Base-by-base conservation (phyloP, 2,113 vertebrate species). In the Bufo gargarizans region DNA sequence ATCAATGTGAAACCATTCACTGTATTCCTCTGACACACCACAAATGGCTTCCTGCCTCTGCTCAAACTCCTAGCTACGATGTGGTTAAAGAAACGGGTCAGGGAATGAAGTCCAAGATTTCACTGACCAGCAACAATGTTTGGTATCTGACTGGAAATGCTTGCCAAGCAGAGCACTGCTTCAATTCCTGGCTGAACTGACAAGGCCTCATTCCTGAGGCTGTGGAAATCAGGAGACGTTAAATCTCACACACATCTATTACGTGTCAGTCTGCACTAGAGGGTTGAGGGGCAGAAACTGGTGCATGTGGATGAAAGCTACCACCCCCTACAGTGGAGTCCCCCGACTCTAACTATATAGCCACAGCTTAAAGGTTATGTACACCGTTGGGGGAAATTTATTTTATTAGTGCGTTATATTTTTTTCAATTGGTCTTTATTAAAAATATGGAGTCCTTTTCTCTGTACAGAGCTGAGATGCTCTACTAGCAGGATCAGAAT, bases 101-200 rank as follows among this genome's bases (percentile, higher is more conserved):
- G 33, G 16, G 83, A 5, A 85, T 16, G 53, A 13, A 85, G 33
- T 43, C 67, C 69, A 61, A 65, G 20, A 77, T 88, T 82, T 88
- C 69, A 82, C 55, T 88, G 69, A 88, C 86, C 86, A 88, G 43
- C 79, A 88, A 76, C 80, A 82, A 88, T 88, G 86, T 63, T 77
- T 77, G 79, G 79, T 88, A 88, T 88, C 86, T 19, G 56, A 50
- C 12, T 8, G 2, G 67, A 82, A 55, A 43, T 12, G 10, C 50
- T 59, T 82, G 77, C 86, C 77, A 87, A 87, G 65, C 5, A 10
- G 74, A 76, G 67, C 43, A 53, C 55, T 74, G 79, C 69, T 47
- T 49, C 74, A 13, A 33, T 63, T 53, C 63, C 79, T 82, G 79
- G 79, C 86, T 43, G 17, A 19, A 14, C 53, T 14, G 59, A 17